Conservation (phyloP, 2,888 invertebrate genomes). For the Noctua fimbriata region DNA sequence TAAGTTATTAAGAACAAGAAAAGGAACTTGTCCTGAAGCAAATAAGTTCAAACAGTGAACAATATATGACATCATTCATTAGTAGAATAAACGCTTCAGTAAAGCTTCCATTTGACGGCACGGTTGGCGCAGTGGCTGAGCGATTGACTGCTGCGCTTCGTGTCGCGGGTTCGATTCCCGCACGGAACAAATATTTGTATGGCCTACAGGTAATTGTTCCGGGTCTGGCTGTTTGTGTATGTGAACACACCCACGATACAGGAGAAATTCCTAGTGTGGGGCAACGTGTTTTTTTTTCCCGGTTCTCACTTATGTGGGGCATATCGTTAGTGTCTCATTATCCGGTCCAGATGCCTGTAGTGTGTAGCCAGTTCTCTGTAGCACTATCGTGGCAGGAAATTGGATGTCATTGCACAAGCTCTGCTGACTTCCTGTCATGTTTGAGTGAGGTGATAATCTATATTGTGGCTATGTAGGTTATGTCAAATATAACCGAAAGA, state of each 20-base stretch:
- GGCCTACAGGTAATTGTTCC: too few species aligned
- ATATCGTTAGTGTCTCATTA: slow-evolving; percentile 19
- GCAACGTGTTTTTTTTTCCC: too few species aligned
- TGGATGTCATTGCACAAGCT: not conserved
- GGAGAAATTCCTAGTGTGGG: too few species aligned
- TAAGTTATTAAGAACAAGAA: not conserved
- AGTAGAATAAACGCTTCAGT: not conserved
- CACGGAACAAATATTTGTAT: too few species aligned
- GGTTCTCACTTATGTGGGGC: not conserved
- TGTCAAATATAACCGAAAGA: not conserved
- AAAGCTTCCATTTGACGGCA: slow-evolving; percentile 12
- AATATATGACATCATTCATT: not conserved
- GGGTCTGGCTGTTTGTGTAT: too few species aligned
- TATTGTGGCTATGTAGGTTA: not conserved
- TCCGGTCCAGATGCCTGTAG: slow-evolving; percentile 8
- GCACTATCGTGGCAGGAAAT: slow-evolving; percentile 26
- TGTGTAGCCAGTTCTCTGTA: not conserved
- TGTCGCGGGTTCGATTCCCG: too few species aligned
- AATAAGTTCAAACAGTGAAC: not conserved
- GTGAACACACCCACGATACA: too few species aligned
- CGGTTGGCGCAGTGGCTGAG: too few species aligned
- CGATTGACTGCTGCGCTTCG: too few species aligned
- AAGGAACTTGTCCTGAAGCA: not conserved
- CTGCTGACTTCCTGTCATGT: not conserved
- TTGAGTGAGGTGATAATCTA: slow-evolving; percentile 3